Evolutionary conservation across 2,797 vertebrate species (phyloP).

Genomic region (Molothrus aeneus): DNA sequence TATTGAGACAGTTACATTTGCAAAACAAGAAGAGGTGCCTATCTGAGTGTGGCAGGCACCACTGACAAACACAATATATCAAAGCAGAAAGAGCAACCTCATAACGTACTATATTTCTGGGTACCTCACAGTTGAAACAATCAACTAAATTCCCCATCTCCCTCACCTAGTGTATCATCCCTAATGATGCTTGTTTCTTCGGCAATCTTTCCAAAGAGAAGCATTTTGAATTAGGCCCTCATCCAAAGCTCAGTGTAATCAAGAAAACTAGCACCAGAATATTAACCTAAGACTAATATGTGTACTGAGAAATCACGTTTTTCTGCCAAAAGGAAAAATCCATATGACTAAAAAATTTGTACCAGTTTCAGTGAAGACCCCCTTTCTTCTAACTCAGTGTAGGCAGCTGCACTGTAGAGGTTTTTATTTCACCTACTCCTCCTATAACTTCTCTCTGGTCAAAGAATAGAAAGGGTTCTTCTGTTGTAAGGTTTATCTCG

Average conservation of each 20-base stretch:
- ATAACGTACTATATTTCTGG: neutral
- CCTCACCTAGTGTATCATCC: conserved; percentile 54
- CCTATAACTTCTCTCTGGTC: neutral
- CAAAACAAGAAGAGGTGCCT: conserved; percentile 51
- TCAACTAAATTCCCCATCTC: conserved; percentile 45
- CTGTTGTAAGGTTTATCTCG: neutral
- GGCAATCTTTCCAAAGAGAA: conserved; percentile 26
- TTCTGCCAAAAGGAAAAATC: neutral
- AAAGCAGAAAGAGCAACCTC: conserved; percentile 33
- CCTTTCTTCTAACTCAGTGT: neutral
- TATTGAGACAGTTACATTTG: conserved; percentile 42
- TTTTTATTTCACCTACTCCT: neutral
- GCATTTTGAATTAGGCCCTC: conserved; percentile 1
- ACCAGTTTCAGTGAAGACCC: neutral
- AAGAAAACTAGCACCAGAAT: neutral
- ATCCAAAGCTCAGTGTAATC: conserved; percentile 25
- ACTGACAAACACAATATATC: conserved; percentile 56
- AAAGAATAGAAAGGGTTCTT: neutral
- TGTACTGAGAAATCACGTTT: neutral
- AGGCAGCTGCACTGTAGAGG: neutral
- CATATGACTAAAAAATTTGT: neutral
- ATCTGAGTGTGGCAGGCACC: conserved; percentile 40
- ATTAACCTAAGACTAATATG: neutral
- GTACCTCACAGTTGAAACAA: conserved; percentile 37
- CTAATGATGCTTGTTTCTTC: conserved; percentile 53